phyloP scores from a whole-genome alignment of 1,140 invertebrate species.

The Drosophila pachea region DNA sequence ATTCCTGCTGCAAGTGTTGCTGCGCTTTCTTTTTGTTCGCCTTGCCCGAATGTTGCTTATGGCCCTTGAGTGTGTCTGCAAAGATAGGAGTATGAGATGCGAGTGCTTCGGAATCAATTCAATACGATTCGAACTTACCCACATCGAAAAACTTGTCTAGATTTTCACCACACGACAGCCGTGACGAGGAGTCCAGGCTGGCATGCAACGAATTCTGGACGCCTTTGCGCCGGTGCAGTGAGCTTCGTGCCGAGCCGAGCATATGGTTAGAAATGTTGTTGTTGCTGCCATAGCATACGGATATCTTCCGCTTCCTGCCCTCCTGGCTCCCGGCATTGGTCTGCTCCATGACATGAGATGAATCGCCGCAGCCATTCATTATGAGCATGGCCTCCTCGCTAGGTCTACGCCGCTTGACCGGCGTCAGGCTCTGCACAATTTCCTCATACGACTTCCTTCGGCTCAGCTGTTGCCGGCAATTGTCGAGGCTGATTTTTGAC shows the following conservation, averaged over 20 bases:
- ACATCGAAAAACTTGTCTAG: slow-evolving; percentile 61
- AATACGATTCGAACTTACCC: slow-evolving; percentile 29
- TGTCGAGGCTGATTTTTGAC: background rate
- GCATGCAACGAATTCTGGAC: slow-evolving; percentile 60
- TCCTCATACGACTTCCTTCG: slow-evolving; percentile 83
- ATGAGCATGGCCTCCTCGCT: slow-evolving; percentile 89
- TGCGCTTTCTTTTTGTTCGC: slow-evolving; percentile 47
- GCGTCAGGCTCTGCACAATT: slow-evolving; percentile 79
- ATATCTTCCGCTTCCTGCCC: slow-evolving; percentile 60
- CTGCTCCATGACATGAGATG: slow-evolving; percentile 40
- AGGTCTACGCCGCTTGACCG: slow-evolving; percentile 83
- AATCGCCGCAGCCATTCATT: slow-evolving; percentile 63
- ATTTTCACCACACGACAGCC: slow-evolving; percentile 28
- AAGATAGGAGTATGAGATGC: background rate
- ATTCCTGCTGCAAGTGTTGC: slow-evolving; percentile 26
- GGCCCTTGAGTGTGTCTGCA: slow-evolving; percentile 57
- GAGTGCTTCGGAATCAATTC: background rate
- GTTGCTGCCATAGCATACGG: slow-evolving; percentile 71
- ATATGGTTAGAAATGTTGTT: slow-evolving; percentile 59
- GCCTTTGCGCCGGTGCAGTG: slow-evolving; percentile 56
- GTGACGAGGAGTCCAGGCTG: slow-evolving; percentile 40
- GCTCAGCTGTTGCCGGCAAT: slow-evolving; percentile 55
- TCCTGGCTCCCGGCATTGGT: slow-evolving; percentile 10
- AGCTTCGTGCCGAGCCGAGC: slow-evolving; percentile 19
- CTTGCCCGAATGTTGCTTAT: slow-evolving; percentile 31